A percentile compares a stretch with the other conserved stretches of the same genome.
phyloP scores from a whole-genome alignment of 2,797 vertebrate genomes.

The Sebastes diploproa region DNA sequence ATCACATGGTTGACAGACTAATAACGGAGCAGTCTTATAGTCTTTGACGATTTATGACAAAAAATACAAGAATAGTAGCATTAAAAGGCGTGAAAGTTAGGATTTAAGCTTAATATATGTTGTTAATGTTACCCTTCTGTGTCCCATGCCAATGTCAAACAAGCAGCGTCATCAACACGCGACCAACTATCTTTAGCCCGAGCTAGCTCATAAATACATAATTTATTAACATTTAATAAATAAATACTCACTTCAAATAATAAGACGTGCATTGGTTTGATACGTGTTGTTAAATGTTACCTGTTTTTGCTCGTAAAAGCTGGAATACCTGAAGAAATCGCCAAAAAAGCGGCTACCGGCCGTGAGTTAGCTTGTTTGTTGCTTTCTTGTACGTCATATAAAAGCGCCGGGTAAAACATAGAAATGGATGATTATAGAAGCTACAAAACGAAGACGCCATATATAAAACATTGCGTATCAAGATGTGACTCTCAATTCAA shows the following conservation, averaged over 20 bases:
- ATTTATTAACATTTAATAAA: neutral
- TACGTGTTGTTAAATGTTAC: neutral
- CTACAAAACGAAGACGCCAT: neutral
- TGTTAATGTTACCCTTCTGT: slow-evolving; percentile 41
- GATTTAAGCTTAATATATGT: neutral
- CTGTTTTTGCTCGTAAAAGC: fast-evolving
- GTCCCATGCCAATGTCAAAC: slow-evolving; percentile 72
- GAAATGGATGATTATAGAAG: slow-evolving; percentile 18
- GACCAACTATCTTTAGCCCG: slow-evolving; percentile 24
- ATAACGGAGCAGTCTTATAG: fast-evolving
- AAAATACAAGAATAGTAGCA: fast-evolving
- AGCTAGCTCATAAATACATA: neutral
- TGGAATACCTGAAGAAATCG: neutral
- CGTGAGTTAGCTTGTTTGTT: neutral
- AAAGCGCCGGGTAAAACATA: slow-evolving; percentile 10
- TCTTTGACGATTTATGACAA: too few relatives aligned
- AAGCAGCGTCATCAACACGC: slow-evolving; percentile 48
- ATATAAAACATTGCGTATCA: neutral
- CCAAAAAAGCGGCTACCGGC: too few relatives aligned
- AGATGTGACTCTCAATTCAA: neutral
- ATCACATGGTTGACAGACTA: neutral
- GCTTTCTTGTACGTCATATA: slow-evolving; percentile 3
- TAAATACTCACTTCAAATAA: neutral
- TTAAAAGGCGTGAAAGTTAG: neutral
- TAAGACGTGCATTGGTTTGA: fast-evolving